These are phyloP conservation scores for Phocoena sinus DNA, from an alignment of 2,113 vertebrate species.

Conservation along the genomic window DNA sequence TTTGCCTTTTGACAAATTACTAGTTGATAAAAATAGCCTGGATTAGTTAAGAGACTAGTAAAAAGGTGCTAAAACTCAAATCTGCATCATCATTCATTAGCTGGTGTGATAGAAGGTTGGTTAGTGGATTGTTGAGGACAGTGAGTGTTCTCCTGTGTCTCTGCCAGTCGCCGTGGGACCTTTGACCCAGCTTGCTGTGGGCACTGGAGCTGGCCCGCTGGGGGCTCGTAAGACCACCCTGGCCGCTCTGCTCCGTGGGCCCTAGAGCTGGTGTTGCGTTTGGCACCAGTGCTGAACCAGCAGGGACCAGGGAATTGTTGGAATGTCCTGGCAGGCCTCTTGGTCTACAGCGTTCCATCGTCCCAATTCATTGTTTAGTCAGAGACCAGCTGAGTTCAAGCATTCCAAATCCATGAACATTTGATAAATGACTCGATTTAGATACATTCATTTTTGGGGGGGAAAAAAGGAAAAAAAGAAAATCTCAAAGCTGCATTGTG, in stretches of 20 bases:
- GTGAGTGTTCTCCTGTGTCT: not conserved
- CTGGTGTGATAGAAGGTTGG: not conserved
- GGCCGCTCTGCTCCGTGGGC: not conserved
- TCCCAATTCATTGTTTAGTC: not conserved
- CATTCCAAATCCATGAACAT: not conserved
- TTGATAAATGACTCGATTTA: not conserved
- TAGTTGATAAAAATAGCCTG: not conserved
- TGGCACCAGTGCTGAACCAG: not conserved
- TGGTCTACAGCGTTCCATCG: not conserved
- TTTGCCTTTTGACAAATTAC: not conserved
- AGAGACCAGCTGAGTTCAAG: not conserved
- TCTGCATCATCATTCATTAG: not conserved
- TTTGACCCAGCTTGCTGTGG: not conserved
- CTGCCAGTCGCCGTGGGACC: not conserved
- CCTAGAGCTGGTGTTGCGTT: not conserved
- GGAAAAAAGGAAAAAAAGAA: not conserved
- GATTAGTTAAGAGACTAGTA: not conserved
- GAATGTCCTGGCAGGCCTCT: not conserved
- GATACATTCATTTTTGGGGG: not conserved
- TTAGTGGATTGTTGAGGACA: not conserved
- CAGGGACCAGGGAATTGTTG: not conserved
- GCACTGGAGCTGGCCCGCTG: rapidly evolving
- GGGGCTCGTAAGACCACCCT: not conserved
- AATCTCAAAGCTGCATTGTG: not conserved
- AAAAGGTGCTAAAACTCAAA: not conserved